phyloP scores from a whole-genome alignment of 1,140 invertebrate genomes.

The Zaprionus ghesquierei region DNA sequence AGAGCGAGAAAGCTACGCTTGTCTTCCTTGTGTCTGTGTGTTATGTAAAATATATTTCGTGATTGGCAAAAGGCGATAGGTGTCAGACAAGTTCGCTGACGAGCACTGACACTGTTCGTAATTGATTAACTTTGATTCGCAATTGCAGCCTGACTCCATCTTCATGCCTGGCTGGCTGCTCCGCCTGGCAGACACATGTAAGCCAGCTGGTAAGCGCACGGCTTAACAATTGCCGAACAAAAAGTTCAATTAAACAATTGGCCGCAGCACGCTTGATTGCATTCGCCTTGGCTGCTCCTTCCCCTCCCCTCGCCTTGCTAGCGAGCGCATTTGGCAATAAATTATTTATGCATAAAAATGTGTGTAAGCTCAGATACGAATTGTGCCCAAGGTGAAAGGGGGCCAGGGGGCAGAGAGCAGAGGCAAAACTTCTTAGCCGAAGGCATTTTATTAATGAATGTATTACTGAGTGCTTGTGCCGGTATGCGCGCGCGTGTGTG shows the following conservation, averaged over 20 bases:
- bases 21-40: not conserved
- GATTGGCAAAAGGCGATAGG: constrained; percentile 21
- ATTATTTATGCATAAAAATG: constrained; percentile 33
- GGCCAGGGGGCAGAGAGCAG: constrained; percentile 23
- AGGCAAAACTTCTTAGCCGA: constrained; percentile 71
- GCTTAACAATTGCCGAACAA: constrained; percentile 10
- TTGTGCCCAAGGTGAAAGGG: constrained; percentile 23
- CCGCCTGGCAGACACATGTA: constrained; percentile 18
- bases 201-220: constrained; percentile 15
- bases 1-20: not conserved
- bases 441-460: constrained; percentile 78
- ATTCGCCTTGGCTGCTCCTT: constrained; percentile 1
- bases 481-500: constrained; percentile 31
- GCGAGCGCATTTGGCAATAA: constrained; percentile 31
- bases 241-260: constrained; percentile 29
- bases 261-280: not conserved
- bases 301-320: not conserved
- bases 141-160: not conserved
- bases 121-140: constrained; percentile 76
- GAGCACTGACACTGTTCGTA: constrained; percentile 58
- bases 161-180: not conserved
- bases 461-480: constrained; percentile 39
- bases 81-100: constrained; percentile 59
- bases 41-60: constrained; percentile 52
- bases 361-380: constrained; percentile 5